Percentiles rank a stretch among this genome's conserved stretches.
phyloP scores from a whole-genome alignment of 2,797 vertebrate species.

The Bufotes viridis region DNA sequence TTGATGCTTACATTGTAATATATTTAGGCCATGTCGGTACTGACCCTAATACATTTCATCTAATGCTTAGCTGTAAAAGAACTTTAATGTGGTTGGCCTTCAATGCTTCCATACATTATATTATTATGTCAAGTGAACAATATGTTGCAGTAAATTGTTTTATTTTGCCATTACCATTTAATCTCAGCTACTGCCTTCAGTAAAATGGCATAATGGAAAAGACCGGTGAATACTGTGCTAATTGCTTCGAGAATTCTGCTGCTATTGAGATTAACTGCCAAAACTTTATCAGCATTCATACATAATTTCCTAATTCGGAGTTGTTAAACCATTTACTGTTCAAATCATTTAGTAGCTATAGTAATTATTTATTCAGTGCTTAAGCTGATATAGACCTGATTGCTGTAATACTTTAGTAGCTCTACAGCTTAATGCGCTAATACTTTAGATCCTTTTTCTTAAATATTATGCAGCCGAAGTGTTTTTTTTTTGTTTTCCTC shows the following conservation, averaged over 20 bases:
- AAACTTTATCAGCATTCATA: conserved; percentile 33
- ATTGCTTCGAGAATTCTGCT: conserved; percentile 13
- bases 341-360: conserved; percentile 27
- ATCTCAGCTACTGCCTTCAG: neutral
- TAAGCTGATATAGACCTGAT: conserved; percentile 36
- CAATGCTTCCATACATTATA: neutral
- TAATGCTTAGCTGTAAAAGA: neutral
- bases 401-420: conserved; percentile 7
- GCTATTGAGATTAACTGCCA: conserved; percentile 24
- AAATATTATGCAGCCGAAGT: neutral
- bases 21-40: neutral
- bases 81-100: neutral
- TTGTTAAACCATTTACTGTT: conserved; percentile 43
- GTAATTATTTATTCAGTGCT: conserved; percentile 35
- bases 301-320: conserved; percentile 28
- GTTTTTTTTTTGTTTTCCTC: neutral
- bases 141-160: neutral
- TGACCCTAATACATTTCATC: neutral
- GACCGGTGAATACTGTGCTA: neutral
- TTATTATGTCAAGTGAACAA: neutral
- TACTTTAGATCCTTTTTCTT: conserved; percentile 13
- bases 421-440: conserved; percentile 1
- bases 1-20: neutral
- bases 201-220: neutral
- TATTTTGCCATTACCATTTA: neutral